These are phyloP conservation scores for Hydractinia symbiolongicarpus DNA, from an alignment of 30 jellyfish, hydroid and myxozoan genomes.

Conservation along the genomic window DNA sequence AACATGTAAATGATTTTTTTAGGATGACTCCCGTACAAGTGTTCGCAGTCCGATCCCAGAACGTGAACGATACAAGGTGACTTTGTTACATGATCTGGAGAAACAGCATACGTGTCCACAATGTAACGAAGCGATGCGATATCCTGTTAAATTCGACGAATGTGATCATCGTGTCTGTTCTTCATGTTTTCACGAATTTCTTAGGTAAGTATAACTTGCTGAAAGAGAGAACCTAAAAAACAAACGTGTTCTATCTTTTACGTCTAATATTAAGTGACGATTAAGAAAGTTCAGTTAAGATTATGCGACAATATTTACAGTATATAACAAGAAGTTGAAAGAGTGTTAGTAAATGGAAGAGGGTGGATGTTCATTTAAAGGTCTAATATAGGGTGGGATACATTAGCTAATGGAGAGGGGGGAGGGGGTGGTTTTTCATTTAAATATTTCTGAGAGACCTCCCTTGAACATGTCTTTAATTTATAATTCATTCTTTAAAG, in stretches of 20 bases:
- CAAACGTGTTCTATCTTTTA: not conserved
- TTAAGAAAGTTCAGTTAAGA: not conserved
- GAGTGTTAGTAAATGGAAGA: too few relatives aligned
- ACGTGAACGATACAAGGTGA: conserved; percentile 50
- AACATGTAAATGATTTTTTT: not conserved
- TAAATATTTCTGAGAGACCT: too few relatives aligned
- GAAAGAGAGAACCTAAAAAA: not conserved
- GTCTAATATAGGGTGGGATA: too few relatives aligned
- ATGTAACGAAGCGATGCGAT: conserved; percentile 73
- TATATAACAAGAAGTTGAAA: too few relatives aligned
- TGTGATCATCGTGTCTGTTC: conserved; percentile 87
- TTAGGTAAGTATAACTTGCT: conserved; percentile 37
- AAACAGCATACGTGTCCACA: conserved; percentile 79
- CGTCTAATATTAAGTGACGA: not conserved
- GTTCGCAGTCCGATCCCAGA: conserved; percentile 20
- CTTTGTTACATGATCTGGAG: conserved; percentile 58
- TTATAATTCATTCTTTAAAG: too few relatives aligned
- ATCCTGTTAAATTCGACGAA: conserved; percentile 73
- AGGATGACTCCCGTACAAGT: not conserved
- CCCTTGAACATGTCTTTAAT: too few relatives aligned
- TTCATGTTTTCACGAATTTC: conserved; percentile 72
- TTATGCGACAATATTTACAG: not conserved
- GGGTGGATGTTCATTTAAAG: too few relatives aligned
- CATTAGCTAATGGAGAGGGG: too few relatives aligned
- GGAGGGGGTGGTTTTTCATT: too few relatives aligned